Evolutionary conservation across 2,797 vertebrate species (phyloP), one percentile per base, ranked within the genome.

Genomic region (Chelonia mydas): DNA sequence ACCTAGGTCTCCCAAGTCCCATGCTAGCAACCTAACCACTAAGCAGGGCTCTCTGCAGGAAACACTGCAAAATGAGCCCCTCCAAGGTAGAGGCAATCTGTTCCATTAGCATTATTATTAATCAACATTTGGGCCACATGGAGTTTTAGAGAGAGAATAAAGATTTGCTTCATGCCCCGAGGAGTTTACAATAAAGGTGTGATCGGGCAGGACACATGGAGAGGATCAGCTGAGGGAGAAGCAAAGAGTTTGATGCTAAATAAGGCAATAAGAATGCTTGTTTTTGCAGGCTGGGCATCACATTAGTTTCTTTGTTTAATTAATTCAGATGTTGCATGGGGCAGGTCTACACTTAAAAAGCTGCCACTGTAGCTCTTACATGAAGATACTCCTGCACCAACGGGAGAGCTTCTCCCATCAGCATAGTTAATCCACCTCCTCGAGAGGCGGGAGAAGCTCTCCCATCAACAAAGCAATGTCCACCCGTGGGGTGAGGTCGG

Each of bases 321-420:
- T 61, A 79, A 86, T 92, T 92, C 37, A 72, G 80, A 53, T 92
- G 31, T 65, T n/a, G 33, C 33, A 17, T 33, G 31, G 31, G 33
- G 31, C 15, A 19, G 61, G 33, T 7, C 61, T 65, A n/a, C 61
- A 65, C 33, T 65, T 65, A n/a, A 65, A n/a, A 59, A 2, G 13
- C 57, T 28, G 27, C 15, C 7, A 33, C 55, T 57, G 27, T 57
- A 57, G 10, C 55, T 28, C 33, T n/a, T 33, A 65, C 31, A n/a
- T 65, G 7, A 61, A 33, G 28, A 65, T n/a, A 57, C 27, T 65
- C 33, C 61, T 65, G 16, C 31, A 65, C 33, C 31, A 16, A 65
- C 7, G 4, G 61, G 16, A 65, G 16, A 65, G 33, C 33, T 65
- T 65, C 33, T n/a, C 15, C 33, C 31, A 33, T 19, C 25, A 33